Evolutionary conservation across 2,888 invertebrate species (phyloP).

Genomic region (Schrankia costaestrigalis): DNA sequence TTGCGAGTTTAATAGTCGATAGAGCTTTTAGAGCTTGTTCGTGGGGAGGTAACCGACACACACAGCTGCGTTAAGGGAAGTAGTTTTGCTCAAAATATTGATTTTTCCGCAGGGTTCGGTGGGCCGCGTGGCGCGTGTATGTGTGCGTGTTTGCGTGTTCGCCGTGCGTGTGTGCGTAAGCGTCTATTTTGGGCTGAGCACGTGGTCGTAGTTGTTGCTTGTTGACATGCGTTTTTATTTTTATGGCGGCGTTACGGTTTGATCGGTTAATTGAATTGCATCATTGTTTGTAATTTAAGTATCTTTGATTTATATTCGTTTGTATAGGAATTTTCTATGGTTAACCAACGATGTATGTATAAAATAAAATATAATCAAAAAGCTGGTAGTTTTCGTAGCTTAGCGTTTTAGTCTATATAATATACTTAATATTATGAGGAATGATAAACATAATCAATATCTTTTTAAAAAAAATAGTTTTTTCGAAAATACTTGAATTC

Average conservation of each 20-base stretch:
- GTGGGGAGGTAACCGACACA: constrained; percentile 50
- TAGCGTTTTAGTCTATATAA: no score
- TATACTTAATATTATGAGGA: no score
- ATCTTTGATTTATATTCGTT: constrained; percentile 27
- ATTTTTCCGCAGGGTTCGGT: constrained; percentile 72
- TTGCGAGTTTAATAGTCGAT: constrained; percentile 33
- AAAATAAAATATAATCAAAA: no score
- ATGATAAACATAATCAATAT: no score
- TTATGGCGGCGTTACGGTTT: constrained; percentile 59
- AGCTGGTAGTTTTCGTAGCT: no score
- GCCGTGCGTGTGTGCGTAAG: constrained; percentile 47
- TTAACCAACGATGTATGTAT: no score
- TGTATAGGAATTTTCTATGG: no score
- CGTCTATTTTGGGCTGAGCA: constrained; percentile 75
- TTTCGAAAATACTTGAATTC: no score
- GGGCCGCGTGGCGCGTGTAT: constrained; percentile 46
- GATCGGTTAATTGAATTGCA: constrained; percentile 64
- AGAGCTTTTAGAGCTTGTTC: constrained; percentile 36
- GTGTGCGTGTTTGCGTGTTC: constrained; percentile 40
- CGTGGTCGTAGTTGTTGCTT: constrained; percentile 77
- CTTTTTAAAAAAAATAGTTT: no score
- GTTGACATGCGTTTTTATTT: constrained; percentile 78
- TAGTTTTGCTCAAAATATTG: constrained; percentile 81
- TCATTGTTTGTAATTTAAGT: constrained; percentile 46
- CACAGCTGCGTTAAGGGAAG: constrained; percentile 71